Base-by-base conservation (phyloP, 1,140 invertebrate genomes). In the Vanessa atalanta region DNA sequence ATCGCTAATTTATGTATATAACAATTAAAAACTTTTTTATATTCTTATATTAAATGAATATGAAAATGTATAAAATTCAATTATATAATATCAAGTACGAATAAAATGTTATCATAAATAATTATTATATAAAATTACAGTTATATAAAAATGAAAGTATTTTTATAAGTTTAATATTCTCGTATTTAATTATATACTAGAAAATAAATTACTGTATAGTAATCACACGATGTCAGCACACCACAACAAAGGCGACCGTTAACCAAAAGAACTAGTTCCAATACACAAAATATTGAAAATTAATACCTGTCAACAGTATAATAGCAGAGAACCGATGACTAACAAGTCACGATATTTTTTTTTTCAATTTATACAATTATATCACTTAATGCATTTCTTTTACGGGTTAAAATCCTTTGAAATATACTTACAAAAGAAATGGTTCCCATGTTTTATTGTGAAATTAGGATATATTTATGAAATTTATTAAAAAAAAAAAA, bases 251-350 rank as follows among this genome's bases (percentile, higher is more conserved):
- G 55, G 47, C 47, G 53, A 31, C 55, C 50, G 50, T 67, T 67
- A 70, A 70, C 69, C 60, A 63, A 43, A 76, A 70, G 57, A 71
- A 64, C 64, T 47, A 61, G 70, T 70, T 72, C 71, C 72, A 47
- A 65, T 57, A 70, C 67, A 79, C 79, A 75, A 79, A 78, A 79
- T 79, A 79, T 75, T 70, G 72, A 72, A 74, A 81, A 83, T 81
- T 79, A 83, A 81, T 83, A 78, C 77, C 72, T 83, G 72, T 77
- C 72, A 73, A 70, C 71, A 47, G 26, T 60, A 23, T 72, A 76
- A 76, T 72, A 66, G 74, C 37, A 23, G 15, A 26, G 14, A 43
- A 55, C 48, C 70, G 63, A 71, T 71, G 53, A 64, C 61, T 16
- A 72, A 71, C 60, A 55, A 65, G 73, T 74, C 67, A 70, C 55